phyloP scores from a whole-genome alignment of 2,113 vertebrate species.

The Machaerirhynchus nigripectus region DNA sequence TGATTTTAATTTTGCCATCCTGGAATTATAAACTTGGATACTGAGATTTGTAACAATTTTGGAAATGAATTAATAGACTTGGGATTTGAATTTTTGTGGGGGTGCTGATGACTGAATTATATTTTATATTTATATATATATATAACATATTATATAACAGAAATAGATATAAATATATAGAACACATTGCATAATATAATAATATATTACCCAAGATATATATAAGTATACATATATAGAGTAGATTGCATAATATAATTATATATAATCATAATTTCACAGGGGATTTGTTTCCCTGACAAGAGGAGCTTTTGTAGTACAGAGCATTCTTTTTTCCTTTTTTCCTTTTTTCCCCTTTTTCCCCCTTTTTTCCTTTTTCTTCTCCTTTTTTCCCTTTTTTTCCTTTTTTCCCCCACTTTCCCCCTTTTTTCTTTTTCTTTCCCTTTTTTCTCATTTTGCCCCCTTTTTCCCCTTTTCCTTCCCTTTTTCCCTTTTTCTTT shows the following conservation, averaged over 20 bases:
- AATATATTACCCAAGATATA: not conserved
- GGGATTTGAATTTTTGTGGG: slow-evolving; percentile 4
- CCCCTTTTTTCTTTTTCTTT: too few species aligned
- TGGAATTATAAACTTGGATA: not conserved
- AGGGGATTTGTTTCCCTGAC: not conserved
- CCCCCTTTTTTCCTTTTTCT: too few species aligned
- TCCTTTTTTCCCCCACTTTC: not conserved
- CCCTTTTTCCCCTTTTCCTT: not conserved
- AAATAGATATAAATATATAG: not conserved
- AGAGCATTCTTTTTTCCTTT: not conserved
- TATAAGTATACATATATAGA: not conserved
- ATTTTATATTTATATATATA: not conserved
- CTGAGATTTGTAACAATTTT: not conserved
- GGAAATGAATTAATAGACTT: not conserved
- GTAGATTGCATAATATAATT: not conserved
- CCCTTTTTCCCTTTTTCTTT: too few species aligned
- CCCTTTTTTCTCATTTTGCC: too few species aligned
- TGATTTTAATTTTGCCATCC: not conserved
- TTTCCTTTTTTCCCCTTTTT: not conserved
- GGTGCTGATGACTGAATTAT: not conserved
- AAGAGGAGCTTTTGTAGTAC: not conserved
- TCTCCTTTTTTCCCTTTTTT: too few species aligned
- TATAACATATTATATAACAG: not conserved
- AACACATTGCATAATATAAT: not conserved
- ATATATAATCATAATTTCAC: not conserved